Evolutionary conservation across 2,113 vertebrate species (phyloP).

Genomic region (Actinemys pallida): DNA sequence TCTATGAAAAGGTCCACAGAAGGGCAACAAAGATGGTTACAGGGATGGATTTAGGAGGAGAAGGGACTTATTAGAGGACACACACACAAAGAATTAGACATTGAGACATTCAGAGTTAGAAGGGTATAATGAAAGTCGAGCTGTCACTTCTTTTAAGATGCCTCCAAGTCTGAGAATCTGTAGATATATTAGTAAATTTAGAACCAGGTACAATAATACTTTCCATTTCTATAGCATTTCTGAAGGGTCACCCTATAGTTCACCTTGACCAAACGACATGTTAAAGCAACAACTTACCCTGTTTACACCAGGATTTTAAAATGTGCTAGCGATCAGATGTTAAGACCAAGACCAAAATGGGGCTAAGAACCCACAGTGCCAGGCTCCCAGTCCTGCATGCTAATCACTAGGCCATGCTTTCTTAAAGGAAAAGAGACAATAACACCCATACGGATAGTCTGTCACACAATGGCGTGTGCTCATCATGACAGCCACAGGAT

Average conservation of each 20-base stretch:
- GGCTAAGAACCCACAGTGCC: accelerated
- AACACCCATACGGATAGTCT: background rate
- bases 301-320: background rate
- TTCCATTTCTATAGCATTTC: background rate
- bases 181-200: background rate
- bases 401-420: background rate
- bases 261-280: background rate
- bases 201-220: slow-evolving; percentile 13
- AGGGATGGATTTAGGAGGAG: background rate
- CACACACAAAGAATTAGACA: background rate
- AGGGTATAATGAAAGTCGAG: background rate
- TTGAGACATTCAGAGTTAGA: slow-evolving; percentile 8
- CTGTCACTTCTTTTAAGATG: background rate
- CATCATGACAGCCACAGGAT: background rate
- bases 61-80: background rate
- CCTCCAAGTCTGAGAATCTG: background rate
- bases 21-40: background rate
- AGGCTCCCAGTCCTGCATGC: background rate
- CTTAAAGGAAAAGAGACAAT: background rate
- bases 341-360: background rate
- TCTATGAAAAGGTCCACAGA: background rate
- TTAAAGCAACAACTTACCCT: background rate
- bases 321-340: background rate
- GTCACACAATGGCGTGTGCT: background rate
- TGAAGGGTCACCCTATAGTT: background rate